phyloP scores from a whole-genome alignment of 2,888 invertebrate genomes.

The Cosmorhoe ocellata region DNA sequence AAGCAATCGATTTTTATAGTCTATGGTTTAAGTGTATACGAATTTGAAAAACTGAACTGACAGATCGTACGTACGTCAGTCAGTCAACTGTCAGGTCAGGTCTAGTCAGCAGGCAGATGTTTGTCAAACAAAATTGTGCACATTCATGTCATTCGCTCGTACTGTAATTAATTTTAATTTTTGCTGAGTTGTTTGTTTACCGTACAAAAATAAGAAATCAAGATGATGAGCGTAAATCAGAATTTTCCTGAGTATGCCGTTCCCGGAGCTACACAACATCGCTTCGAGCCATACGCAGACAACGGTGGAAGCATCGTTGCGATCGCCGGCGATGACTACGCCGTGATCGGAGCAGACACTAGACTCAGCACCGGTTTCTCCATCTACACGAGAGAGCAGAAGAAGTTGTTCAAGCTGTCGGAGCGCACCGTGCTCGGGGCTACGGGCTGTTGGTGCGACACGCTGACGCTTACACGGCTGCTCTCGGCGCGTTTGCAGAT shows the following conservation, averaged over 20 bases:
- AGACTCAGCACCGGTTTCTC: constrained; percentile 95
- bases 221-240: constrained; percentile 62
- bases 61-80: too few species aligned
- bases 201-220: constrained; percentile 17
- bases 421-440: constrained; percentile 94
- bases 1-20: background rate
- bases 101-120: too few species aligned
- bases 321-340: constrained; percentile 97
- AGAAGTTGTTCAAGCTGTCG: constrained; percentile 93
- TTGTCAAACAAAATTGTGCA: constrained; percentile 24
- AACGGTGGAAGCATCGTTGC: constrained; percentile 95
- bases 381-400: constrained; percentile 94
- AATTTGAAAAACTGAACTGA: too few species aligned
- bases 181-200: constrained; percentile 1
- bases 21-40: too few species aligned
- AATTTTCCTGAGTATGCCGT: constrained; percentile 76
- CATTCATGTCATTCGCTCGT: constrained; percentile 17
- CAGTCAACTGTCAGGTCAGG: too few species aligned
- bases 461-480: constrained; percentile 92
- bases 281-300: constrained; percentile 79
- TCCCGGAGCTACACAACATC: constrained; percentile 76
- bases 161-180: background rate
- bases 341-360: constrained; percentile 97
- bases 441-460: constrained; percentile 99
- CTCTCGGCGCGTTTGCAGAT: constrained; percentile 95